Evolutionary conservation across 2,113 vertebrate species (phyloP), one percentile per base, ranked within the genome.

Genomic region (Jaculus jaculus): DNA sequence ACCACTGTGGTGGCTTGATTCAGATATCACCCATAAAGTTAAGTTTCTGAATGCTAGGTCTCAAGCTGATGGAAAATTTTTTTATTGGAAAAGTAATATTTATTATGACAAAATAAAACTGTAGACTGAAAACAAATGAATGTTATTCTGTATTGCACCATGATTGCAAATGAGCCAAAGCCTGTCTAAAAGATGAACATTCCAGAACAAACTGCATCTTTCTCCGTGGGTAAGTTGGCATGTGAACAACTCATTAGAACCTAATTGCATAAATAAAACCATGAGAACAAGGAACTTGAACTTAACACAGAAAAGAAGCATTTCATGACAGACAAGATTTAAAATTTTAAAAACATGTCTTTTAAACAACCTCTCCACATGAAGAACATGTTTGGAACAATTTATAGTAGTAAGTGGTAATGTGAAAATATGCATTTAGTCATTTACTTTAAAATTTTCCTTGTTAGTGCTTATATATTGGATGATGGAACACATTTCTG

Each of bases 51-150:
- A n/a, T n/a, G n/a, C n/a, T n/a, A n/a, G n/a, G n/a, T n/a, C n/a
- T n/a, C n/a, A n/a, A n/a, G n/a, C n/a, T n/a, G n/a, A n/a, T n/a
- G n/a, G n/a, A n/a, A n/a, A n/a, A n/a, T n/a, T n/a, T n/a, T n/a
- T n/a, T n/a, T 97, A 95, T 84, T 97, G 95, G 72, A 97, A 97
- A 97, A 97, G 95, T 97, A 96, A 95, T 96, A 95, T 97, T 97
- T 97, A 97, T 97, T 97, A 96, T 94, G 96, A 97, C 93, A 97
- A 97, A 97, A 96, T 97, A 97, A 97, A 97, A 96, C 90, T 92
- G 93, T 96, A 80, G 95, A 96, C 94, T 85, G 87, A 94, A 94
- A 96, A 97, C 97, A 94, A 92, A 92, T 91, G 72, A 92, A 94
- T 90, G 89, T 95, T 96, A 96, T 85, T 95, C 75, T 88, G 58